These are phyloP conservation scores for Sesia bembeciformis DNA, from an alignment of 2,888 invertebrate genomes.

Conservation along the genomic window DNA sequence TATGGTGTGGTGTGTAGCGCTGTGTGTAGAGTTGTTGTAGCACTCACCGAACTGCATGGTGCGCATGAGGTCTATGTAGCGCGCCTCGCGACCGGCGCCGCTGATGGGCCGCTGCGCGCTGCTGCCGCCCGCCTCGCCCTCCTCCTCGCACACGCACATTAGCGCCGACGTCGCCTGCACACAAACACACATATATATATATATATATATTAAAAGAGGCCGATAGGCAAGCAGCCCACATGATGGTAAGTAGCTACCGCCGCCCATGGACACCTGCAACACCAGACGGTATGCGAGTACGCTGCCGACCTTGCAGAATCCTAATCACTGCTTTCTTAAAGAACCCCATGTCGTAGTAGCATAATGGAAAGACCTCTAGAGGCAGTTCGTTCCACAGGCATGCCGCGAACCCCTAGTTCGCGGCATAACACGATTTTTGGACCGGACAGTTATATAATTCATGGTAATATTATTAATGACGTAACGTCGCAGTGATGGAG, in stretches of 20 bases:
- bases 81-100: conserved; percentile 56
- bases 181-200: neutral
- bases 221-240: no score
- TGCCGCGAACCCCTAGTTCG: no score
- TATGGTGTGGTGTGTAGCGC: neutral
- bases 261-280: no score
- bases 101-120: conserved; percentile 34
- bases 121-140: conserved; percentile 46
- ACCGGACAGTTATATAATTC: neutral
- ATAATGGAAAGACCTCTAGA: no score
- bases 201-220: neutral
- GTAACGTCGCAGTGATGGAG: neutral
- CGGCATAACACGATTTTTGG: neutral
- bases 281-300: no score
- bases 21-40: conserved; percentile 1
- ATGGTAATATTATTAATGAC: neutral
- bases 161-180: conserved; percentile 59
- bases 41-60: conserved; percentile 87
- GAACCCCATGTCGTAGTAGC: no score
- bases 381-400: no score
- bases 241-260: no score
- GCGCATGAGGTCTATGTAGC: conserved; percentile 91
- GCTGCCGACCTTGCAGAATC: no score
- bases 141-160: conserved; percentile 47
- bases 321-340: no score